Conservation (phyloP, 2,113 vertebrate species). For the Fulica atra region DNA sequence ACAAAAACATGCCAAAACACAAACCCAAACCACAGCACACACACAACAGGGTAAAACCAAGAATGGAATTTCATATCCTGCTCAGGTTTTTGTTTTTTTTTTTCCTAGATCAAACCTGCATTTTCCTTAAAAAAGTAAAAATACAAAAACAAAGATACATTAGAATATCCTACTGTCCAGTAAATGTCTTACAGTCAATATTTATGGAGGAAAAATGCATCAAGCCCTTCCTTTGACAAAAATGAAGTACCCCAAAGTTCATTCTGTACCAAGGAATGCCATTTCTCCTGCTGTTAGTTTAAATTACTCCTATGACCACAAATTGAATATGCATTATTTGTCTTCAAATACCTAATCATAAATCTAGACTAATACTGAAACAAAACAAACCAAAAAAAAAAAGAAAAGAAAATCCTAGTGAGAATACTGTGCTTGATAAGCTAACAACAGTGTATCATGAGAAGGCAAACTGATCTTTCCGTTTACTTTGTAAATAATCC, state of each 20-base stretch:
- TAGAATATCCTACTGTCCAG: constrained; percentile 35
- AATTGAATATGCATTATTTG: neutral
- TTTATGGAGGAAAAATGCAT: constrained; percentile 32
- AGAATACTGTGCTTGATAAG: constrained; percentile 26
- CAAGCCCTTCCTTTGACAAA: constrained; percentile 5
- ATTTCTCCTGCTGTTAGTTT: neutral
- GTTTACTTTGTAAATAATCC: constrained; percentile 48
- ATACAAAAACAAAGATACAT: constrained; percentile 45
- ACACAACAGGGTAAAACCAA: neutral
- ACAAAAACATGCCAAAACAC: too few relatives aligned
- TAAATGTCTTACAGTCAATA: constrained; percentile 55
- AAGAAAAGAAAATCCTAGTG: constrained; percentile 1
- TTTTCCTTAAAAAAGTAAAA: constrained; percentile 42
- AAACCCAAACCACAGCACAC: neutral
- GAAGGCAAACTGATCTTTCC: constrained; percentile 40
- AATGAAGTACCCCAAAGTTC: constrained; percentile 25
- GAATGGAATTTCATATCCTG: constrained; percentile 6
- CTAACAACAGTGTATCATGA: constrained; percentile 23
- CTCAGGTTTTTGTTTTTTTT: neutral
- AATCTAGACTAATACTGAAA: constrained; percentile 35
- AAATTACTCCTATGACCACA: neutral
- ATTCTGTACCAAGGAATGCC: constrained; percentile 29
- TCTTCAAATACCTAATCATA: constrained; percentile 25
- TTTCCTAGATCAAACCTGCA: neutral
- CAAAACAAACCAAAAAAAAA: neutral